Evolutionary conservation across 2,797 vertebrate species (phyloP).

Genomic region (Lithobates pipiens): DNA sequence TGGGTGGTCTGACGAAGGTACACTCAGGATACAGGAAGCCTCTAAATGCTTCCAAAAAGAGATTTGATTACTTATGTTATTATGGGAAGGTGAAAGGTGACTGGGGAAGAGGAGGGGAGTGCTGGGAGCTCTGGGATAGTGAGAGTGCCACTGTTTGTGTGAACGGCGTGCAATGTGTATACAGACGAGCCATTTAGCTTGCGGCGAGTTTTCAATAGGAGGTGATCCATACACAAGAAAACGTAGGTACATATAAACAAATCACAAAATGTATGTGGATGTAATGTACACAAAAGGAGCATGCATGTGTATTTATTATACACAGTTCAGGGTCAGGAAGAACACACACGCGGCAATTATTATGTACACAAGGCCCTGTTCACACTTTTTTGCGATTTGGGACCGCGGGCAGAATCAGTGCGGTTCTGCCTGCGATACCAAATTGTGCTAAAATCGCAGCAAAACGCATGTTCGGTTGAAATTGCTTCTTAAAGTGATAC

Average conservation of each 20-base stretch:
- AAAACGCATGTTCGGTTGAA: too few species aligned
- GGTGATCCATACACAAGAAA: not conserved
- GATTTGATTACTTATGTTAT: conserved; percentile 42
- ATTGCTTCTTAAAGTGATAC: too few species aligned
- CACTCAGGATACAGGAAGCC: conserved; percentile 43
- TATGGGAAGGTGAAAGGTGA: conserved; percentile 44
- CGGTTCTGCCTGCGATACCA: too few species aligned
- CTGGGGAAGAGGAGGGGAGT: not conserved
- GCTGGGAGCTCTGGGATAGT: not conserved
- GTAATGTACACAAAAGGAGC: conserved; percentile 9
- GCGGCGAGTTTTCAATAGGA: not conserved
- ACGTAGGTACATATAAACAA: conserved; percentile 9
- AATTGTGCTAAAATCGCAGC: too few species aligned
- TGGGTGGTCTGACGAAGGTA: conserved; percentile 36
- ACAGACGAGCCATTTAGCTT: conserved; percentile 5
- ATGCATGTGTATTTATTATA: conserved; percentile 2
- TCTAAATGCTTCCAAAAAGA: conserved; percentile 40
- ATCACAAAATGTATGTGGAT: not conserved
- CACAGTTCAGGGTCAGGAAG: not conserved
- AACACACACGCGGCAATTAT: too few species aligned
- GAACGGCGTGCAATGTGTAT: conserved; percentile 20
- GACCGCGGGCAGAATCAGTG: too few species aligned
- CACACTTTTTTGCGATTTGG: too few species aligned
- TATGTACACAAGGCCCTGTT: too few species aligned
- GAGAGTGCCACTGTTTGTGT: conserved; percentile 31